These are phyloP conservation scores for Serrognathus titanus DNA, from an alignment of 2,888 invertebrate genomes.

Conservation along the genomic window DNA sequence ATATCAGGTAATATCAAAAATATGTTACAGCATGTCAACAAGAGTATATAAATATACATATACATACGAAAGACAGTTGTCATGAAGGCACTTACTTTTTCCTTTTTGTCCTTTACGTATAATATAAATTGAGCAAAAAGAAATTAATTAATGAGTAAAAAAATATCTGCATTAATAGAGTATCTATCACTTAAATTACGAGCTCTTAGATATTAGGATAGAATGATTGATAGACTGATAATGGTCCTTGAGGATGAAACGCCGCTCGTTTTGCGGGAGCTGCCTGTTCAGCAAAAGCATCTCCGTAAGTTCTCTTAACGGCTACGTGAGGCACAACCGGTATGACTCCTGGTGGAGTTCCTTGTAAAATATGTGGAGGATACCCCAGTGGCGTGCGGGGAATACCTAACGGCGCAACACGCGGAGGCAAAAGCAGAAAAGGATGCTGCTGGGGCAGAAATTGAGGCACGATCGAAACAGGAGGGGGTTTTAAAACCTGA, in stretches of 20 bases:
- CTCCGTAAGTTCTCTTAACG: conserved; percentile 46
- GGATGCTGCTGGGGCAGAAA: conserved; percentile 31
- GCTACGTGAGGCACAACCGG: conserved; percentile 41
- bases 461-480: conserved; percentile 39
- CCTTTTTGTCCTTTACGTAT: too few species aligned
- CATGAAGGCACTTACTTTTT: too few species aligned
- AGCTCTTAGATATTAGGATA: conserved; percentile 44
- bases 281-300: conserved; percentile 44
- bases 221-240: conserved; percentile 45
- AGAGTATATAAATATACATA: background rate
- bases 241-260: conserved; percentile 35
- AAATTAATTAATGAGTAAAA: too few species aligned
- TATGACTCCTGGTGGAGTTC: conserved; percentile 32
- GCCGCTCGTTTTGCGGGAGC: conserved; percentile 44
- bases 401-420: conserved; percentile 28
- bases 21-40: too few species aligned
- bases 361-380: conserved; percentile 33
- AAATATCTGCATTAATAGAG: too few species aligned
- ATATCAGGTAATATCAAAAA: background rate
- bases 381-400: conserved; percentile 32
- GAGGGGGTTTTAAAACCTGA: conserved; percentile 22
- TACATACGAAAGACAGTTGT: background rate
- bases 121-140: too few species aligned
- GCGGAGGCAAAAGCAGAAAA: conserved; percentile 26
- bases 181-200: too few species aligned